Percentiles rank a stretch among this genome's conserved stretches.
These are phyloP conservation scores for Ips typographus DNA, from an alignment of 1,140 invertebrate genomes.

Conservation along the genomic window DNA sequence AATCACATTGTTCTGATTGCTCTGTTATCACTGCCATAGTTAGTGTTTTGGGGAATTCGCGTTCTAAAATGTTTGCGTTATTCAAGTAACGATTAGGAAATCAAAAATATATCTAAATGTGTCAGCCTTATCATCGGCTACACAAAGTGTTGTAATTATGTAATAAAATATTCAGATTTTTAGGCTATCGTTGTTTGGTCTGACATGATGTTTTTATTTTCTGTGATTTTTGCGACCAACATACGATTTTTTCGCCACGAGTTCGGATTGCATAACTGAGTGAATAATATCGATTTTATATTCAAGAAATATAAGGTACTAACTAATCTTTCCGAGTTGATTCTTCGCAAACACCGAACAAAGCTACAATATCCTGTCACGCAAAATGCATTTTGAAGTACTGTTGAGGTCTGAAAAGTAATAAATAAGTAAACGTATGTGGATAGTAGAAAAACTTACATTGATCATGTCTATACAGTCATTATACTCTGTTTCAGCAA, in stretches of 20 bases:
- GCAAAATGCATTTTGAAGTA: slow-evolving; percentile 40
- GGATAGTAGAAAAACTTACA: slow-evolving; percentile 25
- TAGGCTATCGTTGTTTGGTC: too few relatives aligned
- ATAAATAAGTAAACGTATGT: slow-evolving; percentile 5
- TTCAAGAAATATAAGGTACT: slow-evolving; percentile 22
- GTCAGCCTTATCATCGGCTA: slow-evolving; percentile 16
- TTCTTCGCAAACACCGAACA: slow-evolving; percentile 57
- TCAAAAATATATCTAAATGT: slow-evolving; percentile 14
- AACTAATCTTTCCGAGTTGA: slow-evolving; percentile 59
- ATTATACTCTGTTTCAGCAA: slow-evolving; percentile 36
- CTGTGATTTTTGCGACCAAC: too few relatives aligned
- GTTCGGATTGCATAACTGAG: too few relatives aligned
- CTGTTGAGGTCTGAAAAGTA: neutral
- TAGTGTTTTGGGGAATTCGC: neutral
- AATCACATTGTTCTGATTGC: too few relatives aligned
- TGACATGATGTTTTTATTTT: too few relatives aligned
- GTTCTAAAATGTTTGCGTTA: slow-evolving; percentile 6
- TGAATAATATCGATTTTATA: neutral
- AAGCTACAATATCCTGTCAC: slow-evolving; percentile 60
- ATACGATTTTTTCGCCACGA: too few relatives aligned
- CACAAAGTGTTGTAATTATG: neutral
- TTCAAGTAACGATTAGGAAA: slow-evolving; percentile 9
- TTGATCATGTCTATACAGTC: slow-evolving; percentile 31
- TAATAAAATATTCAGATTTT: slow-evolving; percentile 3
- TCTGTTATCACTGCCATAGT: too few relatives aligned